Conservation (phyloP, 2,113 vertebrate species). For the Trogon melanurus region DNA sequence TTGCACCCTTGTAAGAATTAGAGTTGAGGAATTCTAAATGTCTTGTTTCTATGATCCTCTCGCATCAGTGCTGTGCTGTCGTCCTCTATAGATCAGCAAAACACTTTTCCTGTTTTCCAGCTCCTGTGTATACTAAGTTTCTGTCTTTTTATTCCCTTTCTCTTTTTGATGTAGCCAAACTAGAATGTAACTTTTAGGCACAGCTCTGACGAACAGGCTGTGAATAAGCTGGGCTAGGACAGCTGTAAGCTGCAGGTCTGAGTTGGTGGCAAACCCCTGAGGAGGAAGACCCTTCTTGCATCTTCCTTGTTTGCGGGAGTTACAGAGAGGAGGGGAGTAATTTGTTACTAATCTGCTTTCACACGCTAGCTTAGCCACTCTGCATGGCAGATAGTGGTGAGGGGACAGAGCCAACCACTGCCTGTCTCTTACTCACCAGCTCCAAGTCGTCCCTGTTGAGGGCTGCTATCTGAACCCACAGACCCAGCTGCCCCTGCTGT, state of each 20-base stretch:
- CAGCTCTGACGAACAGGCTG: neutral
- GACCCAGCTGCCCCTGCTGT: neutral
- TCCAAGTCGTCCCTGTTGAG: rapidly evolving
- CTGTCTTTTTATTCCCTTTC: neutral
- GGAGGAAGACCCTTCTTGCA: slow-evolving; percentile 17
- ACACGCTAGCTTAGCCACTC: neutral
- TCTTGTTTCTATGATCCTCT: neutral
- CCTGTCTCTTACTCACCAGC: neutral
- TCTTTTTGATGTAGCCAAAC: neutral
- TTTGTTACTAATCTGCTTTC: slow-evolving; percentile 24
- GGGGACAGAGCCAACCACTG: neutral
- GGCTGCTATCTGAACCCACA: neutral
- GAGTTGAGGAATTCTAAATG: neutral
- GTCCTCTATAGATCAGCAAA: neutral
- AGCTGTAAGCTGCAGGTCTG: neutral
- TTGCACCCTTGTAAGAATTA: neutral
- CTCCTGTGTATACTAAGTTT: neutral
- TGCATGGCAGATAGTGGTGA: neutral
- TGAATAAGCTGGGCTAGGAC: neutral
- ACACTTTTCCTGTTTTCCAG: neutral
- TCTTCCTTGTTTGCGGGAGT: neutral
- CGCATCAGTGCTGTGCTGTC: neutral
- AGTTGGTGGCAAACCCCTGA: neutral
- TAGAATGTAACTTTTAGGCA: neutral
- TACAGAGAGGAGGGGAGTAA: neutral